Conservation (phyloP, 2,113 vertebrate genomes). For the Osmerus eperlanus region DNA sequence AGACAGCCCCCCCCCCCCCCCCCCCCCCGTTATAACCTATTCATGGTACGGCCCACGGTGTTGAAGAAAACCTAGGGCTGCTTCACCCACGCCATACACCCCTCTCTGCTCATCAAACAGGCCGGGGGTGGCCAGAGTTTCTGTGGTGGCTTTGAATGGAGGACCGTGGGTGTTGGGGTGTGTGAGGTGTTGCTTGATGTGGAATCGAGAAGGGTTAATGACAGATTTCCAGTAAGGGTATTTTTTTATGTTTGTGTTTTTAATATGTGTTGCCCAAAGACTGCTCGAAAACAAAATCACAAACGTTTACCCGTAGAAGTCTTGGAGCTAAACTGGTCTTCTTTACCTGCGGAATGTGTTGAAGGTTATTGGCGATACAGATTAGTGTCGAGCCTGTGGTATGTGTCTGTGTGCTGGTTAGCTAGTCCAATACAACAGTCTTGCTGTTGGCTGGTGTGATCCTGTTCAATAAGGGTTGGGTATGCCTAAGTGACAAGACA, state of each 20-base stretch:
- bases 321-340: too few species aligned
- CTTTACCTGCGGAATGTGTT: too few species aligned
- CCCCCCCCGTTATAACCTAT: constrained; percentile 5
- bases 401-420: constrained; percentile 4
- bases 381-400: constrained; percentile 4
- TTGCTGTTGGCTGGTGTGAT: constrained; percentile 50
- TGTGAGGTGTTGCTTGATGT: not conserved
- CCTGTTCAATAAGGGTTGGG: constrained; percentile 55
- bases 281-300: too few species aligned
- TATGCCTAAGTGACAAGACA: constrained; percentile 45
- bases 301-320: too few species aligned
- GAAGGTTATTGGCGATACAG: too few species aligned
- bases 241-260: too few species aligned
- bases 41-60: constrained; percentile 34
- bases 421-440: not conserved
- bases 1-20: constrained; percentile 8
- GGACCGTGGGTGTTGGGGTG: not conserved
- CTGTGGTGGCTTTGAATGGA: too few species aligned
- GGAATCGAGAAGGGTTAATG: not conserved
- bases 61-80: not conserved
- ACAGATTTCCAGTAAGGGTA: constrained; percentile 12
- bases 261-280: too few species aligned
- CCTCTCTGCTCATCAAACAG: too few species aligned
- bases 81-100: too few species aligned
- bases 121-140: too few species aligned